These are phyloP conservation scores for Sarcophilus harrisii DNA, from an alignment of 2,797 vertebrate species.

Conservation along the genomic window DNA sequence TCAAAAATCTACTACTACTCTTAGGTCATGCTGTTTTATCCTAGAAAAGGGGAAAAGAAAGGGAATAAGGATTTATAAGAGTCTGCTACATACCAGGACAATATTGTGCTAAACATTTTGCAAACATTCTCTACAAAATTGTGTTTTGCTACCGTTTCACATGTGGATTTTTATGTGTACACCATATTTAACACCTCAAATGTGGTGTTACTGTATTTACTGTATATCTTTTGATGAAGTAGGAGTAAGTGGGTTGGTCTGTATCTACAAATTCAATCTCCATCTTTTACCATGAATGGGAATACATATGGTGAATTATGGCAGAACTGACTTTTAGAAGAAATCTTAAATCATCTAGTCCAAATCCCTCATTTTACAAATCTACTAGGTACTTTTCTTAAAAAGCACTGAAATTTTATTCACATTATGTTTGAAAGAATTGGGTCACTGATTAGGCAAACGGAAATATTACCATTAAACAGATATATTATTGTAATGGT, in stretches of 20 bases:
- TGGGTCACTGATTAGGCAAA: constrained; percentile 13
- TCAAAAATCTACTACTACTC: background rate
- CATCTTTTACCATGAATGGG: background rate
- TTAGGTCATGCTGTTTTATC: background rate
- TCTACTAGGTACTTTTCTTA: background rate
- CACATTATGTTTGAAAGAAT: background rate
- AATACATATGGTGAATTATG: background rate
- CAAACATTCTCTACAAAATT: background rate
- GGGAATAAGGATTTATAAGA: background rate
- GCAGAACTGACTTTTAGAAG: background rate
- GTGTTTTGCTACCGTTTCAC: background rate
- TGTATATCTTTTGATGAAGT: background rate
- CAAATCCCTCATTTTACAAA: background rate
- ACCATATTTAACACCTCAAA: too few species aligned
- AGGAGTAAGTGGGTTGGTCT: background rate
- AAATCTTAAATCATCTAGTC: background rate
- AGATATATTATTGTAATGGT: constrained; percentile 13
- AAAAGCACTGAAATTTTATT: background rate
- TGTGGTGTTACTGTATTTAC: background rate
- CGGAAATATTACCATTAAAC: constrained; percentile 1
- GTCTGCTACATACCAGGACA: background rate
- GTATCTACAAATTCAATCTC: background rate
- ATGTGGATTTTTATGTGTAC: background rate
- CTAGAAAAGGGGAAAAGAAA: background rate
- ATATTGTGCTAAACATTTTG: background rate